Conservation (phyloP, 2,888 invertebrate species). For the Lithophane socia region DNA sequence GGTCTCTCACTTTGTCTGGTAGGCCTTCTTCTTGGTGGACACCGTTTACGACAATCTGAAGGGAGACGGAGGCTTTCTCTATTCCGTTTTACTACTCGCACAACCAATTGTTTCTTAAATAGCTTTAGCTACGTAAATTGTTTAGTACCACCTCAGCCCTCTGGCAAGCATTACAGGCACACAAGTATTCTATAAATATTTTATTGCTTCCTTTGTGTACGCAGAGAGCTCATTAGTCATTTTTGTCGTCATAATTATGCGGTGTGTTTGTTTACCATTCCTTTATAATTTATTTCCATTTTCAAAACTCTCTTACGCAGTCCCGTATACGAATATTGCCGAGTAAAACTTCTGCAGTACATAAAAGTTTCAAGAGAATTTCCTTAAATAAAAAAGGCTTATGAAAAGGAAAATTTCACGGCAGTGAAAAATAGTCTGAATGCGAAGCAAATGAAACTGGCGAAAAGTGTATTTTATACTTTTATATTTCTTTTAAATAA, state of each 20-base stretch:
- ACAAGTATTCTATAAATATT: constrained; percentile 72
- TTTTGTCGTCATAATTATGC: constrained; percentile 66
- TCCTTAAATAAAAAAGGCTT: constrained; percentile 48
- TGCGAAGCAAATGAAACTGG: constrained; percentile 31
- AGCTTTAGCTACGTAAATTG: constrained; percentile 44
- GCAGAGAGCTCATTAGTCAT: constrained; percentile 70
- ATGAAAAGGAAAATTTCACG: constrained; percentile 37
- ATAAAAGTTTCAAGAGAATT: constrained; percentile 54
- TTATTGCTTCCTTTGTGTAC: constrained; percentile 69
- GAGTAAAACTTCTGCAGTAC: constrained; percentile 34
- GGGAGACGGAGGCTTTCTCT: background rate
- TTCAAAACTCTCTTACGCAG: background rate
- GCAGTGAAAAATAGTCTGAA: constrained; percentile 53
- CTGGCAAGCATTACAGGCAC: constrained; percentile 59
- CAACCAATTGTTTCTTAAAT: constrained; percentile 19
- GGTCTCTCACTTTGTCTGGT: background rate
- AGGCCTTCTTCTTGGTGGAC: background rate
- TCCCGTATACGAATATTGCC: background rate
- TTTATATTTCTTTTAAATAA: constrained; percentile 22
- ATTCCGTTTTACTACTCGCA: background rate
- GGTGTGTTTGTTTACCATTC: constrained; percentile 38
- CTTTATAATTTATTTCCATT: constrained; percentile 14
- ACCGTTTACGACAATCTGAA: background rate
- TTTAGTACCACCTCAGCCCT: constrained; percentile 49
- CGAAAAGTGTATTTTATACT: constrained; percentile 29